phyloP scores from a whole-genome alignment of 2,113 vertebrate species.

The Tragelaphus scriptus region DNA sequence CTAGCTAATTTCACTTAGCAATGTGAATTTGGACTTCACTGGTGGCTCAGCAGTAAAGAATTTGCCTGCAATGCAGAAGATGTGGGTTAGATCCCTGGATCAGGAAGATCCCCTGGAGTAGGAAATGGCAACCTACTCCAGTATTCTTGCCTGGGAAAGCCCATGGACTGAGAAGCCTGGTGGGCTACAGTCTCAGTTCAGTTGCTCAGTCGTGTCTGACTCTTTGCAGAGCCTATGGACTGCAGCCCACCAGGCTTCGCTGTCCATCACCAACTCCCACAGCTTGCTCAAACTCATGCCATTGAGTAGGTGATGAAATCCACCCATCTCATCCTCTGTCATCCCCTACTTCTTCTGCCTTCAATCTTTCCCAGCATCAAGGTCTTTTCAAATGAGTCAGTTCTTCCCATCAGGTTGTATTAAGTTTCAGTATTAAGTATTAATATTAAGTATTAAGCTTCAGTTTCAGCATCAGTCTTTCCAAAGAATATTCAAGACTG shows the following conservation, averaged over 20 bases:
- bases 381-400: background rate
- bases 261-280: background rate
- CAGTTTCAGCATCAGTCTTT: background rate
- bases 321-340: background rate
- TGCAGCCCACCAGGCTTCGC: background rate
- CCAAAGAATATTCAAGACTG: background rate
- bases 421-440: background rate
- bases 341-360: background rate
- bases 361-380: background rate
- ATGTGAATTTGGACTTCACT: background rate
- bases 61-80: background rate
- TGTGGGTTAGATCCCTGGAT: background rate
- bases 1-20: background rate
- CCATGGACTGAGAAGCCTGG: background rate
- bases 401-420: background rate
- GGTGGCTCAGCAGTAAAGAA: background rate
- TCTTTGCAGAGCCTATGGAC: background rate
- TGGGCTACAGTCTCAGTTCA: background rate
- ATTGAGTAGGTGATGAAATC: background rate
- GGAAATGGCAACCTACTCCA: background rate
- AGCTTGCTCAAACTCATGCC: background rate
- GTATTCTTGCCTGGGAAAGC: background rate
- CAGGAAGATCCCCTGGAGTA: background rate
- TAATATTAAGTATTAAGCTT: background rate
- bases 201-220: accelerated